Conservation (phyloP, 2,797 vertebrate species). For the Allochrocebus solatus region DNA sequence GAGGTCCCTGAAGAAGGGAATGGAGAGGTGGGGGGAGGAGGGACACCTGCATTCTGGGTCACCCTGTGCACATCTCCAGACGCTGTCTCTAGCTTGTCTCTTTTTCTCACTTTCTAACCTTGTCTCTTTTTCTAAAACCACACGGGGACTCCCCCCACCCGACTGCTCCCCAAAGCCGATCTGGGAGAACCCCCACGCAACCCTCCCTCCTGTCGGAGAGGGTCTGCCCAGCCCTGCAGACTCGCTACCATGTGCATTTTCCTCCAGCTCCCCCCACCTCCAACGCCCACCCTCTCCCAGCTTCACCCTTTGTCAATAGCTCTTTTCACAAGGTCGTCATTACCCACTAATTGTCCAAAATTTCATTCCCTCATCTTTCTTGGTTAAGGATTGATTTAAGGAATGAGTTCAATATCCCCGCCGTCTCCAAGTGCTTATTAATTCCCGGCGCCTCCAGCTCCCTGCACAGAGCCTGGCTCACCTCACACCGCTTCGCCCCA, state of each 20-base stretch:
- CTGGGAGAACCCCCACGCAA: background rate
- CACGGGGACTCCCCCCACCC: accelerated
- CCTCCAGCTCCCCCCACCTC: background rate
- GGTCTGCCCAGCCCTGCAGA: background rate
- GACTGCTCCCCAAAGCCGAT: background rate
- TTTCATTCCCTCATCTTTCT: conserved; percentile 71
- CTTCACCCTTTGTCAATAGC: background rate
- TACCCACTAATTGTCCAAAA: conserved; percentile 75
- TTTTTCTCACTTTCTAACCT: background rate
- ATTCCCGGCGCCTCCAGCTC: conserved; percentile 64
- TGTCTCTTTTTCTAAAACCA: background rate
- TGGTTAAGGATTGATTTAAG: conserved; percentile 77
- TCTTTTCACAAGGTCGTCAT: conserved; percentile 64
- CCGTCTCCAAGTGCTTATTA: conserved; percentile 64
- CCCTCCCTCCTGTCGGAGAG: background rate
- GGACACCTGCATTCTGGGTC: no score
- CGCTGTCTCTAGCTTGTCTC: background rate
- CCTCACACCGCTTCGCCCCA: background rate
- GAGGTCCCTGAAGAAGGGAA: background rate
- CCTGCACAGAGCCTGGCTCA: background rate
- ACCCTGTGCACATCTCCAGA: background rate
- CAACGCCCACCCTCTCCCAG: background rate
- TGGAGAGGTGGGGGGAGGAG: background rate
- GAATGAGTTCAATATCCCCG: conserved; percentile 70
- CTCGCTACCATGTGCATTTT: background rate